Base-by-base conservation (phyloP, 1,140 invertebrate genomes). In the Epicauta chinensis region DNA sequence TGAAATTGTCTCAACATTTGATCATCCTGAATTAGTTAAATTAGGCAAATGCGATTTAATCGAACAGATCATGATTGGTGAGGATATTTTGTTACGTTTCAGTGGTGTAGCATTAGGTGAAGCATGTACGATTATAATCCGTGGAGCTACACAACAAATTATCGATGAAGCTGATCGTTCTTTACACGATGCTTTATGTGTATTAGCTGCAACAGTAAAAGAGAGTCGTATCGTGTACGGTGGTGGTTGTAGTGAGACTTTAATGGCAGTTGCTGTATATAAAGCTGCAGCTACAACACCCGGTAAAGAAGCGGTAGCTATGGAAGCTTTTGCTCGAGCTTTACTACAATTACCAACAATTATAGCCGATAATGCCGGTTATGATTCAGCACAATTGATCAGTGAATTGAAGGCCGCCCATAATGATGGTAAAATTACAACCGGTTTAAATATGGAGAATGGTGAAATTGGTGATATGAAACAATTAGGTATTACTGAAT, bases 71-170 rank as follows among this genome's bases (percentile, higher is more conserved):
- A 93, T 98, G 83, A 97, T 99, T 68, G 97, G 97, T 17, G 97
- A 99, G 75, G 97, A 99, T 65, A 91, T 87, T 46, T 75, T 99
- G 14, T 73, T 99, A 31, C 87, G 93, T 63, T 99, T 99, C 74
- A 92, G 91, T 35, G 97, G 94, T 35, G 94, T 98, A 17, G 81
- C 86, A 47, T 68, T 97, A 46, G 97, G 97, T 16, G 91, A 98
- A 71, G 97, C 97, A 5, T 99, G 97, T 71, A 96, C 94, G 0
- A 83, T 99, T 58, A 87, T 99, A 0, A 86, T 99, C 45, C 84
- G 97, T 51, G 97, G 97, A 45, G 95, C 97, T n/a, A 99, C 97
- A 2, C 88, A 98, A 68, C 97, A 99, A 75, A 98, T 99, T 64
- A 80, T 99, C 9, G 97, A 98, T 65, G 97, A 99, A 74, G 97